Conservation (phyloP, 92 coral and sea anemone species). For the Heliopora coerulea region DNA sequence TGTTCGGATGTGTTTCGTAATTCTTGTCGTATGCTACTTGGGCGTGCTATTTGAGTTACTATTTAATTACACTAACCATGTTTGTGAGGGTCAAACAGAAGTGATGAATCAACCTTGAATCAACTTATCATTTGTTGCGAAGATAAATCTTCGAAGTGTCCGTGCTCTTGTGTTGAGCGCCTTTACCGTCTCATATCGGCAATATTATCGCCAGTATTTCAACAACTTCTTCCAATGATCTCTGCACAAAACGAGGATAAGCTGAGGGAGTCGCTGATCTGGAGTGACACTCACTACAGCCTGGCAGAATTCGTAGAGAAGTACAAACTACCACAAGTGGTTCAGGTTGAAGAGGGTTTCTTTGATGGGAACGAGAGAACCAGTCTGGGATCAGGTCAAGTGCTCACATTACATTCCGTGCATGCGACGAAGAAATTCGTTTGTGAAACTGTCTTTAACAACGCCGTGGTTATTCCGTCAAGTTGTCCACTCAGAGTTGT, state of each 20-base stretch:
- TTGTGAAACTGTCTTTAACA: neutral
- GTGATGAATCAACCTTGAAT: too few species aligned
- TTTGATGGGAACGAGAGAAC: conserved; percentile 83
- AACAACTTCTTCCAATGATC: too few species aligned
- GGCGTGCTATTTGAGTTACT: too few species aligned
- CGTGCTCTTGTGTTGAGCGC: too few species aligned
- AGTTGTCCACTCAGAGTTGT: neutral
- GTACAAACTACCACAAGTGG: conserved; percentile 80
- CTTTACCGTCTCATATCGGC: too few species aligned
- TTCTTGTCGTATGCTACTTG: too few species aligned
- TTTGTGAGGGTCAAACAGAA: too few species aligned
- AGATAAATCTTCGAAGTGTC: too few species aligned
- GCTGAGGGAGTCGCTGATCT: conserved; percentile 54
- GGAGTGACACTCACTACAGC: conserved; percentile 75
- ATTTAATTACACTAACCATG: too few species aligned
- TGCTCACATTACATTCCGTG: conserved; percentile 59
- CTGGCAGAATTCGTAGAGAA: conserved; percentile 76
- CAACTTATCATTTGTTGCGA: too few species aligned
- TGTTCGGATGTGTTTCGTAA: too few species aligned
- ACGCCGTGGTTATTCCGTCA: neutral
- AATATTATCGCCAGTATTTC: too few species aligned
- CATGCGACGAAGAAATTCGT: neutral
- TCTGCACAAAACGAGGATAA: neutral
- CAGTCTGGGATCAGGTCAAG: conserved; percentile 81
- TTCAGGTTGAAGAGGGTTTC: conserved; percentile 81